phyloP scores from a whole-genome alignment of 2,113 vertebrate genomes.

The Peromyscus polionotus region DNA sequence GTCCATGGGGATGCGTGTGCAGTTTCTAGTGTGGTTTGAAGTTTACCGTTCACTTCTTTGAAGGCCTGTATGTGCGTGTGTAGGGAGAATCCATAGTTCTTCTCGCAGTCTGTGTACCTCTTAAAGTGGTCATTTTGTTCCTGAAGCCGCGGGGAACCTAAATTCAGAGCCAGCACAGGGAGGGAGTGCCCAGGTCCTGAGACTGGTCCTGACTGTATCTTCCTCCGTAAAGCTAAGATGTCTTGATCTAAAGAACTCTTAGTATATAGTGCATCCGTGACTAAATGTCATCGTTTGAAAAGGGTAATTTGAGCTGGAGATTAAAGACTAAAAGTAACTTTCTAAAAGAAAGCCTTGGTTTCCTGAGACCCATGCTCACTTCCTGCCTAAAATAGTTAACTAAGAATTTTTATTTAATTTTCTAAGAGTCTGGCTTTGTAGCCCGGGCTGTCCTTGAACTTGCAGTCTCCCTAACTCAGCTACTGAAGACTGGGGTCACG shows the following conservation, averaged over 20 bases:
- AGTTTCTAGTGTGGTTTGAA: not conserved
- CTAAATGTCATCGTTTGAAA: slow-evolving; percentile 10
- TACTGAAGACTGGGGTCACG: not conserved
- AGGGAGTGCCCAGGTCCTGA: slow-evolving; percentile 77
- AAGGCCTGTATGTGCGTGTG: not conserved
- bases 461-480: not conserved
- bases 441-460: not conserved
- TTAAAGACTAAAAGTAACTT: slow-evolving; percentile 41
- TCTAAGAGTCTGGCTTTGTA: not conserved
- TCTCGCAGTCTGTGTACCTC: not conserved
- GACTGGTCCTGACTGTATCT: slow-evolving; percentile 31
- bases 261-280: not conserved
- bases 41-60: slow-evolving; percentile 20
- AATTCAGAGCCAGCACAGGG: slow-evolving; percentile 80
- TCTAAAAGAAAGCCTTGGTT: not conserved
- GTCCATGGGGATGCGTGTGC: not conserved
- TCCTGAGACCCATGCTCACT: not conserved
- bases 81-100: not conserved
- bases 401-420: not conserved
- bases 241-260: slow-evolving; percentile 21
- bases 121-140: slow-evolving; percentile 56
- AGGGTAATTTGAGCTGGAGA: not conserved
- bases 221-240: slow-evolving; percentile 2
- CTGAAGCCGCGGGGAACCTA: slow-evolving; percentile 46
- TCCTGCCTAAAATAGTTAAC: slow-evolving; percentile 15